Evolutionary conservation across 2,888 invertebrate species (phyloP).

Genomic region (Fragum sueziense): DNA sequence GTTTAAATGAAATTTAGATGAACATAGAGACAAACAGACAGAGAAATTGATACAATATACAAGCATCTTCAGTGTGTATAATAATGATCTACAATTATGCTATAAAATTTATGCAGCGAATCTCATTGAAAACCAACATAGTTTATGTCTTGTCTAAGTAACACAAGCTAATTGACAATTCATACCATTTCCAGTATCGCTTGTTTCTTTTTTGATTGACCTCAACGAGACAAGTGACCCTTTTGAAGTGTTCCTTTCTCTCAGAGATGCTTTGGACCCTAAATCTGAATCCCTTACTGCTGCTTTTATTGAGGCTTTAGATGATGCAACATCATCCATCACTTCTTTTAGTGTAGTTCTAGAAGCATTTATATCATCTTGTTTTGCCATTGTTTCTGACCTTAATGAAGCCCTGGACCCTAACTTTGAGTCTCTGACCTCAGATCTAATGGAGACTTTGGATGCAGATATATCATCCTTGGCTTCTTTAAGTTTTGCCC

Average conservation of each 20-base stretch:
- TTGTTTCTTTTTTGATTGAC: background rate
- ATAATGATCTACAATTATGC: too few relatives aligned
- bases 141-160: background rate
- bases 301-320: conserved; percentile 35
- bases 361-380: conserved; percentile 17
- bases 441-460: background rate
- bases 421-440: background rate
- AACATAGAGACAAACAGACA: too few relatives aligned
- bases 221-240: conserved; percentile 1
- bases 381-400: conserved; percentile 19
- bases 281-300: conserved; percentile 8
- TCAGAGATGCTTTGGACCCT: conserved; percentile 22
- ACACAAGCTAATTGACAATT: background rate
- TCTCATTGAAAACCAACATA: too few relatives aligned
- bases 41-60: too few relatives aligned
- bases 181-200: background rate
- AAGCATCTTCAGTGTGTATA: too few relatives aligned
- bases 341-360: background rate
- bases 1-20: too few relatives aligned
- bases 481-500: background rate
- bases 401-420: conserved; percentile 44
- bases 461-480: background rate
- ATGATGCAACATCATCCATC: conserved; percentile 28
- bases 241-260: background rate
- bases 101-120: too few relatives aligned